phyloP scores from a whole-genome alignment of 2,113 vertebrate species.

The Rhabdomys dilectus region DNA sequence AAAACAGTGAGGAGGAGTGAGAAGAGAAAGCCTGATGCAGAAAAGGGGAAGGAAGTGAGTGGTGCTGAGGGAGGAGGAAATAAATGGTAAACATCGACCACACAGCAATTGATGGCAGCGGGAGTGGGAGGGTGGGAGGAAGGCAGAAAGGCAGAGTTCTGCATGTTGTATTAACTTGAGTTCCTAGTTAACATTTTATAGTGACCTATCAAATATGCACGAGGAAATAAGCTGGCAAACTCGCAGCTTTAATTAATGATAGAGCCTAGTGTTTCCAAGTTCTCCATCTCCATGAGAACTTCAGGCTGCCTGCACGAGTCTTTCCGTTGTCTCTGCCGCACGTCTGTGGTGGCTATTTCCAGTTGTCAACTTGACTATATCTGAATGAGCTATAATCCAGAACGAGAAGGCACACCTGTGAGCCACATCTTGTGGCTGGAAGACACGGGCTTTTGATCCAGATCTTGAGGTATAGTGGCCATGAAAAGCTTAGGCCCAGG shows the following conservation, averaged over 20 bases:
- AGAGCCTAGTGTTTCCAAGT: neutral
- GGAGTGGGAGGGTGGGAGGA: constrained; percentile 20
- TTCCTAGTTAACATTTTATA: constrained; percentile 61
- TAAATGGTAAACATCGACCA: constrained; percentile 45
- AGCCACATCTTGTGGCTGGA: no score
- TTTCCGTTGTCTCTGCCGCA: neutral
- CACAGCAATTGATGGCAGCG: neutral
- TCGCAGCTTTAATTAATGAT: constrained; percentile 17
- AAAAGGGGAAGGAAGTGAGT: constrained; percentile 68
- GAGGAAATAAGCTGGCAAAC: constrained; percentile 43
- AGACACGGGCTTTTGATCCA: no score
- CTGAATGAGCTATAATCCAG: no score
- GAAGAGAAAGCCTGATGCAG: constrained; percentile 49
- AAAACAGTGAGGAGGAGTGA: constrained; percentile 66
- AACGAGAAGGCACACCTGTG: no score
- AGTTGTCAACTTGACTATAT: no score
- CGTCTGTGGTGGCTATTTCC: no score
- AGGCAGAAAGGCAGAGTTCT: constrained; percentile 43
- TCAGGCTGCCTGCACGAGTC: neutral
- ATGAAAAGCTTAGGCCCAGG: no score
- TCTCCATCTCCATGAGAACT: neutral
- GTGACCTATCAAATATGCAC: constrained; percentile 48
- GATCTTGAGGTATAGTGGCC: no score
- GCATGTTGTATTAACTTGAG: neutral
- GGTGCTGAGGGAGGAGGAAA: constrained; percentile 58